A percentile compares a stretch with the other conserved stretches of the same genome.
Conservation (phyloP, 2,888 invertebrate species). For the Aethes cnicana region DNA sequence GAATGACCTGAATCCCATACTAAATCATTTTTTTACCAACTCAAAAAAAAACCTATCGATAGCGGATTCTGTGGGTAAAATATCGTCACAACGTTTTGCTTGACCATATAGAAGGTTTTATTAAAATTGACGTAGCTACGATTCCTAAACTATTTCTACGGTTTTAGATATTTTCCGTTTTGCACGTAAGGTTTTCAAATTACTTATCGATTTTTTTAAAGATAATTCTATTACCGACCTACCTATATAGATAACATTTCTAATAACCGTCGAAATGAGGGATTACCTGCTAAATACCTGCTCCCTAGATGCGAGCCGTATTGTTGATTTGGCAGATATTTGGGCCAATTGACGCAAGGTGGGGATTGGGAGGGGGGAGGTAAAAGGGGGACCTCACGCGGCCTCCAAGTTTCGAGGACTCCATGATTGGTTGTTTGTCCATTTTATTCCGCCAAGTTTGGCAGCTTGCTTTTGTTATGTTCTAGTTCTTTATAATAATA, state of each 20-base stretch:
- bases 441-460: not conserved
- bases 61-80: too few species aligned
- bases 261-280: constrained; percentile 19
- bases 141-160: too few species aligned
- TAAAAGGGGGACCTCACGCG: constrained; percentile 11
- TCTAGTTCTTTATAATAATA: not conserved
- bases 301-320: constrained; percentile 41
- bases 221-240: too few species aligned
- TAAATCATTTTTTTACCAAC: too few species aligned
- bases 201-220: too few species aligned
- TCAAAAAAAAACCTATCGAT: too few species aligned
- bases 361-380: constrained; percentile 1
- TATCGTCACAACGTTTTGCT: too few species aligned
- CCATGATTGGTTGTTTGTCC: constrained; percentile 13
- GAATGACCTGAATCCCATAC: too few species aligned
- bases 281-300: constrained; percentile 38
- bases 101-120: too few species aligned
- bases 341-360: constrained; percentile 39
- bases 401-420: not conserved
- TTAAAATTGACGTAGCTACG: too few species aligned
- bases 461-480: constrained; percentile 10
- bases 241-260: not conserved
- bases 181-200: too few species aligned
- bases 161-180: too few species aligned
- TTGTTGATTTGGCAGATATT: constrained; percentile 48